Percentiles rank a stretch among this genome's conserved stretches.
These are phyloP conservation scores for Mythimna vitellina DNA, from an alignment of 2,888 invertebrate species.

Conservation along the genomic window DNA sequence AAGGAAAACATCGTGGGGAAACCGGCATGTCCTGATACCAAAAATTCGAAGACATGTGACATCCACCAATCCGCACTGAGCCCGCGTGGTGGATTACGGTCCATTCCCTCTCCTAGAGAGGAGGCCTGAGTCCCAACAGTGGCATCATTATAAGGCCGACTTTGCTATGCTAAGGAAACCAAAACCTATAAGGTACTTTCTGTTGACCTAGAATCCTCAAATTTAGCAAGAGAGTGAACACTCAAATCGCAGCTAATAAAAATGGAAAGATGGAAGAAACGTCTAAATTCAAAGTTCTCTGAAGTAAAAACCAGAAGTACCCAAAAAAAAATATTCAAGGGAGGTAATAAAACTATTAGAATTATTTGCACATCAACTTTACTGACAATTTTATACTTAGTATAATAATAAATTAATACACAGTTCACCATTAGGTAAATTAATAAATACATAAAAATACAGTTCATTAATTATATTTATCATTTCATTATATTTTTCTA, in stretches of 20 bases:
- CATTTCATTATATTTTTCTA: background rate
- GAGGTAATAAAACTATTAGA: background rate
- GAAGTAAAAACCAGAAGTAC: background rate
- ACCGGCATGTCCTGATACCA: too few species aligned
- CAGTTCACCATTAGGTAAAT: background rate
- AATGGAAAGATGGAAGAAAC: background rate
- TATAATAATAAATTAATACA: background rate
- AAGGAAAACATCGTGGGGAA: too few species aligned
- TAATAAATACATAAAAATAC: background rate
- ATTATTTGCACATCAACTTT: background rate
- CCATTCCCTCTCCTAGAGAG: too few species aligned
- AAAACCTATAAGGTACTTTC: too few species aligned
- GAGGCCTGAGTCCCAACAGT: too few species aligned
- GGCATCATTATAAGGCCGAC: too few species aligned
- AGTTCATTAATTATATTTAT: background rate
- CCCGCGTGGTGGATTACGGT: too few species aligned
- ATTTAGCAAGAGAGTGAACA: too few species aligned
- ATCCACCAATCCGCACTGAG: too few species aligned
- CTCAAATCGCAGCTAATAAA: background rate
- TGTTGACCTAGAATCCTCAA: too few species aligned
- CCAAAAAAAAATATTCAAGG: background rate
- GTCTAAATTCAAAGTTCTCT: background rate
- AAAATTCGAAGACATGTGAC: too few species aligned
- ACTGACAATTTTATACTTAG: background rate
- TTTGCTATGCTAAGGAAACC: too few species aligned